Evolutionary conservation across 2,888 invertebrate genomes (phyloP).

Genomic region (Callyntrura guangdongensis): DNA sequence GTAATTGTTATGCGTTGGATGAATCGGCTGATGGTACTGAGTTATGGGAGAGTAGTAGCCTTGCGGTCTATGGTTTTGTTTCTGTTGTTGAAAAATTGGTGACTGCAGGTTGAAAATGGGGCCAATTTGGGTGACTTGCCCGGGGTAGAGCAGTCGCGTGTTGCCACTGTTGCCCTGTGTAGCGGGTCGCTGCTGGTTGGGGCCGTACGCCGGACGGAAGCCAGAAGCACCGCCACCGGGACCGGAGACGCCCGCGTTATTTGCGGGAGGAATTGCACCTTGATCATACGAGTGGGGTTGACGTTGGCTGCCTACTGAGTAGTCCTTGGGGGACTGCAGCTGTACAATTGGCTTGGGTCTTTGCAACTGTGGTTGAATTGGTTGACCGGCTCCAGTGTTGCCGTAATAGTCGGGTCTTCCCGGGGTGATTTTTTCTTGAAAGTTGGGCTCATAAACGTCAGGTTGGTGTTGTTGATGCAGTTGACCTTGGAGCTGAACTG

Average conservation of each 20-base stretch:
- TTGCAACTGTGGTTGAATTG: slow-evolving; percentile 55
- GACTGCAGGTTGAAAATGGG: slow-evolving; percentile 79
- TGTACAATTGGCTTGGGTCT: slow-evolving; percentile 75
- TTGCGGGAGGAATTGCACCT: slow-evolving; percentile 66
- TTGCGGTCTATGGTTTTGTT: slow-evolving; percentile 78
- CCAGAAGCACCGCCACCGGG: slow-evolving; percentile 62
- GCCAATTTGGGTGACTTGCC: slow-evolving; percentile 70
- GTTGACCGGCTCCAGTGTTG: slow-evolving; percentile 37
- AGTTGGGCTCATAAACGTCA: slow-evolving; percentile 71
- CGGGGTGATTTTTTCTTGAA: slow-evolving; percentile 74
- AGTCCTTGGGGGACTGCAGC: slow-evolving; percentile 76
- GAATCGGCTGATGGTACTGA: slow-evolving; percentile 82
- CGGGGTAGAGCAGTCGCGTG: slow-evolving; percentile 72
- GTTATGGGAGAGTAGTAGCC: slow-evolving; percentile 84
- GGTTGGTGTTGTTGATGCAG: slow-evolving; percentile 22
- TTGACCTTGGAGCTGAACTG: slow-evolving; percentile 59
- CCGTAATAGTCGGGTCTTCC: slow-evolving; percentile 60
- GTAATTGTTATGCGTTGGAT: slow-evolving; percentile 76
- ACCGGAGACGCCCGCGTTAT: slow-evolving; percentile 39
- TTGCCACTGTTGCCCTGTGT: slow-evolving; percentile 7
- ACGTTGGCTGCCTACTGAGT: slow-evolving; percentile 54
- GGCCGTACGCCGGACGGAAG: slow-evolving; percentile 83
- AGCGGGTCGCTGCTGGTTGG: slow-evolving; percentile 68
- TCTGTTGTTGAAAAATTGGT: slow-evolving; percentile 75
- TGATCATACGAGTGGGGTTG: slow-evolving; percentile 81